These are phyloP conservation scores for Protosalanx chinensis DNA, from an alignment of 2,797 vertebrate genomes.

Conservation along the genomic window DNA sequence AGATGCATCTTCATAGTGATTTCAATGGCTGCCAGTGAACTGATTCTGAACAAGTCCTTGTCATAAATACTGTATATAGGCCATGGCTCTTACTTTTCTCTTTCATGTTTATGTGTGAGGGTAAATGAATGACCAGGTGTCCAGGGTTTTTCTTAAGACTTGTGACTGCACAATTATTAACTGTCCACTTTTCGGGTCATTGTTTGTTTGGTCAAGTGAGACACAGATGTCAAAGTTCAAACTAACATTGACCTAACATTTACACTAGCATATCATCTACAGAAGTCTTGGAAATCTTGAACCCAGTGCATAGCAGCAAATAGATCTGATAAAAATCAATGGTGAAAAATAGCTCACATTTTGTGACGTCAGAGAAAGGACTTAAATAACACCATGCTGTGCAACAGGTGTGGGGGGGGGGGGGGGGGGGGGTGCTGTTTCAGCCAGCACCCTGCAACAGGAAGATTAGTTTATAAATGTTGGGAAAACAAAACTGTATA, in stretches of 20 bases:
- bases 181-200: conserved; percentile 33
- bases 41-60: conserved; percentile 19
- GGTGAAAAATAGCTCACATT: neutral
- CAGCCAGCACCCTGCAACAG: conserved; percentile 35
- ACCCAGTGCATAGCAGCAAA: neutral
- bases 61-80: conserved; percentile 40
- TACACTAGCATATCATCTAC: neutral
- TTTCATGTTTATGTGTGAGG: conserved; percentile 55
- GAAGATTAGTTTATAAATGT: conserved; percentile 26
- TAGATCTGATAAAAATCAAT: neutral
- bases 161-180: conserved; percentile 34
- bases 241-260: conserved; percentile 12
- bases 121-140: conserved; percentile 62
- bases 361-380: conserved; percentile 24
- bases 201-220: conserved; percentile 34
- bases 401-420: conserved; percentile 23
- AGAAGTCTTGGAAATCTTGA: neutral
- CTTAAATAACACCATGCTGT: conserved; percentile 35
- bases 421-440: conserved; percentile 38
- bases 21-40: conserved; percentile 22
- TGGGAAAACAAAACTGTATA: conserved; percentile 39
- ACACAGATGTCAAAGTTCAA: conserved; percentile 32
- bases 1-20: conserved; percentile 15
- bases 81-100: conserved; percentile 34
- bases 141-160: conserved; percentile 22